A percentile compares a stretch with the other conserved stretches of the same genome.
Evolutionary conservation across 2,888 invertebrate species (phyloP).

Genomic region (Stomorhina lunata): DNA sequence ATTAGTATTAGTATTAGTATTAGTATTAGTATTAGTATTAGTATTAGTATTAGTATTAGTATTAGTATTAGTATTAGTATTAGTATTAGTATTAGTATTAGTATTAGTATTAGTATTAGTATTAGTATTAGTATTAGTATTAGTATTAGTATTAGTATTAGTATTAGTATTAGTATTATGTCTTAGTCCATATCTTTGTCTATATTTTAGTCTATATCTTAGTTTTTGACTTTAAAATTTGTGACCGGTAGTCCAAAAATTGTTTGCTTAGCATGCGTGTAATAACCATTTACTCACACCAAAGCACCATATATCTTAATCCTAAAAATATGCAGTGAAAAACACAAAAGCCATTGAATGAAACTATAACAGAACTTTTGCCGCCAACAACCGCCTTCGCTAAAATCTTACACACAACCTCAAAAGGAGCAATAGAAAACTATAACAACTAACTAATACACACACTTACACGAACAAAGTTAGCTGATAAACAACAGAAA

Average conservation of each 20-base stretch:
- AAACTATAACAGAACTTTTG: slow-evolving; percentile 56
- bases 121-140: no score
- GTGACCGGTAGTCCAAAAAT: background rate
- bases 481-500: background rate
- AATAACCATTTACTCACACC: background rate
- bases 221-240: no score
- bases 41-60: no score
- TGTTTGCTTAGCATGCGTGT: background rate
- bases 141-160: no score
- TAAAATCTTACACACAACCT: slow-evolving; percentile 1
- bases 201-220: no score
- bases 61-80: no score
- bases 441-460: background rate
- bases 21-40: no score
- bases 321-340: slow-evolving; percentile 6
- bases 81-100: no score
- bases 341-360: slow-evolving; percentile 46
- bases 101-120: no score
- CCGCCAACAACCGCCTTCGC: slow-evolving; percentile 61
- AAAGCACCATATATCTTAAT: background rate
- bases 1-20: no score
- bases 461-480: background rate
- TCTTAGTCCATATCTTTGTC: no score
- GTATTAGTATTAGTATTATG: no score
- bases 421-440: background rate